Conservation (phyloP, 92 coral and sea anemone genomes). For the Anthopleura xanthogrammica region DNA sequence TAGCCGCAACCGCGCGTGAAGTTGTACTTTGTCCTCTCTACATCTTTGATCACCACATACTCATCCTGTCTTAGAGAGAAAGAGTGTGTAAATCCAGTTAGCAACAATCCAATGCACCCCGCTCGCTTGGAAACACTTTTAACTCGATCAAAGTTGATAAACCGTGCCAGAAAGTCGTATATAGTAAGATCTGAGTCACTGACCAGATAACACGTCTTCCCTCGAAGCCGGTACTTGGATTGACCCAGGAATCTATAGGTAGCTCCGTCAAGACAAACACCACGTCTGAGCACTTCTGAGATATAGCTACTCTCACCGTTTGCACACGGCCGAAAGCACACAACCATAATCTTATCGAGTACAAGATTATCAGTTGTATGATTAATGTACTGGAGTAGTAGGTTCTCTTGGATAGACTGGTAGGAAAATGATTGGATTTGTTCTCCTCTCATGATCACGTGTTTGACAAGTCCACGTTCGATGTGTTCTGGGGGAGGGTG, state of each 20-base stretch:
- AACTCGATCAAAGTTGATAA: conserved; percentile 75
- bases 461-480: conserved; percentile 46
- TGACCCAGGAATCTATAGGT: conserved; percentile 82
- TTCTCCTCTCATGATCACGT: conserved; percentile 56
- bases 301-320: conserved; percentile 30
- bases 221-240: conserved; percentile 77
- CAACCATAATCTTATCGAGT: conserved; percentile 65
- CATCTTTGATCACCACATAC: conserved; percentile 60
- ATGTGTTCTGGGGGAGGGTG: conserved; percentile 67
- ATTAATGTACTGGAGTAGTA: conserved; percentile 63
- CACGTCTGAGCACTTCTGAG: conserved; percentile 56
- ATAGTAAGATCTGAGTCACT: conserved; percentile 73
- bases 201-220: conserved; percentile 74
- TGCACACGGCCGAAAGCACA: conserved; percentile 47
- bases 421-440: conserved; percentile 55
- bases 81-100: conserved; percentile 69
- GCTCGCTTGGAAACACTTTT: conserved; percentile 75
- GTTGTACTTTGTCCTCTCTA: conserved; percentile 49
- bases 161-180: conserved; percentile 59
- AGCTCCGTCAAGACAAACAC: conserved; percentile 55
- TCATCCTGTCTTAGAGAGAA: conserved; percentile 57
- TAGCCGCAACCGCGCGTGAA: conserved; percentile 92
- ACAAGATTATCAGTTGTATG: conserved; percentile 44
- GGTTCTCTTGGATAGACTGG: conserved; percentile 56
- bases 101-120: conserved; percentile 78